Percentiles rank a stretch among this genome's conserved stretches.
Evolutionary conservation across 2,888 invertebrate species (phyloP).

Genomic region (Melitaea athalia): DNA sequence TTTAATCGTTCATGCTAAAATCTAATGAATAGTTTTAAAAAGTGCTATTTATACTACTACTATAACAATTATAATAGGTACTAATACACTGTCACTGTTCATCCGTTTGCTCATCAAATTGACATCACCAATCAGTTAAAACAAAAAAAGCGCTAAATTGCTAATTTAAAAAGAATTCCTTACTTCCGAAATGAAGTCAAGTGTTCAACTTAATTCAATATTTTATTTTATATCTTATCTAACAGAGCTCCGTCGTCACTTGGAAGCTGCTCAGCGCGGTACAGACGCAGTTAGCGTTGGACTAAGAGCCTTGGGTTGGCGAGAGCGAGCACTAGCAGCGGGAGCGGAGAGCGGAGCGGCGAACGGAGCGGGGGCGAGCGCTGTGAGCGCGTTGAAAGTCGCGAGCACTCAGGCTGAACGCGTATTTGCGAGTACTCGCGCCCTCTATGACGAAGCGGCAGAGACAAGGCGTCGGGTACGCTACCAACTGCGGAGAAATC

Average conservation of each 20-base stretch:
- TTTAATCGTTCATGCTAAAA: too few relatives aligned
- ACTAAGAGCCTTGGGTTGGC: slow-evolving; percentile 73
- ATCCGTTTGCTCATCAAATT: too few relatives aligned
- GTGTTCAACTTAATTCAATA: too few relatives aligned
- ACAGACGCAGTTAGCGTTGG: slow-evolving; percentile 67
- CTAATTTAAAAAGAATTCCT: too few relatives aligned
- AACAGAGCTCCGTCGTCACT: slow-evolving; percentile 56
- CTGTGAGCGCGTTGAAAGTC: slow-evolving; percentile 27
- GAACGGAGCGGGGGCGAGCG: slow-evolving; percentile 28
- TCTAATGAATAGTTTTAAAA: too few relatives aligned
- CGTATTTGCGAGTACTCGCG: slow-evolving; percentile 68
- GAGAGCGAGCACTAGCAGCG: slow-evolving; percentile 65
- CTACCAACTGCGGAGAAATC: slow-evolving; percentile 75
- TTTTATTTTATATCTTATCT: background rate
- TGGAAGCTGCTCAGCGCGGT: slow-evolving; percentile 62
- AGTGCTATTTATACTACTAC: too few relatives aligned
- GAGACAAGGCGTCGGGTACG: slow-evolving; percentile 73
- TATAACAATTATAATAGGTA: too few relatives aligned
- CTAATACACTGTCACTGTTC: too few relatives aligned
- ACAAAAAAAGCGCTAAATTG: too few relatives aligned
- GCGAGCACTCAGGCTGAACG: slow-evolving; percentile 56
- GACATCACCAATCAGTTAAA: too few relatives aligned
- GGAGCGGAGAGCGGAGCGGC: slow-evolving; percentile 43
- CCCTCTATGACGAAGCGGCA: slow-evolving; percentile 73
- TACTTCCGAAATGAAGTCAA: too few relatives aligned